Conservation (phyloP, 1,140 invertebrate species). For the Drosophila pandora region DNA sequence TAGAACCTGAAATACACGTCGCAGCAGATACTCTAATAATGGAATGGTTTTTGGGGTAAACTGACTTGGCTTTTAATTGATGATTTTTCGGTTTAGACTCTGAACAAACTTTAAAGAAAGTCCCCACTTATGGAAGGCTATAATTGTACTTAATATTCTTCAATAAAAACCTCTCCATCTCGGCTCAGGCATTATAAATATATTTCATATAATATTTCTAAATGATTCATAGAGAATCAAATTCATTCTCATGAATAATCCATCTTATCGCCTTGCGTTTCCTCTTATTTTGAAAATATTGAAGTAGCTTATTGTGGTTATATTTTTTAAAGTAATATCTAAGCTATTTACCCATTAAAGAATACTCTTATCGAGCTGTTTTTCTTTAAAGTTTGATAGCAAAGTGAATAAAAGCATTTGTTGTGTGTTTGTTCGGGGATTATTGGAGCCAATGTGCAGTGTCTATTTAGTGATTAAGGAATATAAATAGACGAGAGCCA, state of each 20-base stretch:
- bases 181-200: too few species aligned
- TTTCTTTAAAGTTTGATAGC: background rate
- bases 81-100: background rate
- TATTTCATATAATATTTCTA: too few species aligned
- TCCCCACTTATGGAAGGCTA: background rate
- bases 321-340: too few species aligned
- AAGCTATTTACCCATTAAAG: too few species aligned
- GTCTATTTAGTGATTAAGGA: slow-evolving; percentile 1
- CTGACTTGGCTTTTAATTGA: background rate
- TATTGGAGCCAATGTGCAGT: background rate
- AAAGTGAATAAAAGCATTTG: background rate
- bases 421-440: background rate
- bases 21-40: background rate
- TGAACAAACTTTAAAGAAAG: background rate
- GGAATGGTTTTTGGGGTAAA: background rate
- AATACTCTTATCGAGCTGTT: background rate
- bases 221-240: too few species aligned
- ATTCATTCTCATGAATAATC: too few species aligned
- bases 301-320: too few species aligned
- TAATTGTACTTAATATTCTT: too few species aligned
- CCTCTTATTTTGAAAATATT: too few species aligned
- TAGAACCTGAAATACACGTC: background rate
- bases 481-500: slow-evolving; percentile 29
- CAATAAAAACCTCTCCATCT: too few species aligned
- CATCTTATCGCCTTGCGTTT: too few species aligned